Conservation (phyloP, 2,113 vertebrate species). For the Chinchilla lanigera region DNA sequence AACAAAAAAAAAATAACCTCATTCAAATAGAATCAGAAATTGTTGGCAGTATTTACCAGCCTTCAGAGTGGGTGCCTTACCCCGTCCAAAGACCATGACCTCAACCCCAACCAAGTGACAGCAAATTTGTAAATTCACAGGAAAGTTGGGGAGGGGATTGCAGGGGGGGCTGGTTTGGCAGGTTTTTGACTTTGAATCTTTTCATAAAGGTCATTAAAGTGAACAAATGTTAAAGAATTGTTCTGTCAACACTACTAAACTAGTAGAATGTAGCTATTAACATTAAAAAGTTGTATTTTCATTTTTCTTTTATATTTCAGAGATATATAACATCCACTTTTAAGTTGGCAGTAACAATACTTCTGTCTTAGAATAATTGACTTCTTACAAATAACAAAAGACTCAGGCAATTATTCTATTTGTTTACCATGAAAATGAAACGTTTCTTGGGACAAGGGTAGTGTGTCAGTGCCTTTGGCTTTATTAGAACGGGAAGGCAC, state of each 20-base stretch:
- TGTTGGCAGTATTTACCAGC: not conserved
- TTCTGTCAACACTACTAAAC: not conserved
- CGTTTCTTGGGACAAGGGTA: not conserved
- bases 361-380: not conserved
- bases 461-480: not conserved
- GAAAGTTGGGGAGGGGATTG: not conserved
- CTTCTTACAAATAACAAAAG: constrained; percentile 15
- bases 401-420: not conserved
- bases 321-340: not conserved
- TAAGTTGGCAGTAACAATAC: not conserved
- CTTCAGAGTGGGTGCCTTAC: not conserved
- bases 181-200: not conserved
- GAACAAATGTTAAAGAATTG: not conserved
- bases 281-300: not conserved
- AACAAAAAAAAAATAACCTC: constrained; percentile 34
- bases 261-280: not conserved
- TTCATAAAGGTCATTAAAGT: not conserved
- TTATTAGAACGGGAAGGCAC: not conserved
- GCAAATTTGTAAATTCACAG: not conserved
- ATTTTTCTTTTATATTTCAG: not conserved
- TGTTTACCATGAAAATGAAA: not conserved
- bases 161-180: not conserved
- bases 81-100: not conserved
- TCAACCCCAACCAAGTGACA: not conserved
- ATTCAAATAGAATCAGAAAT: constrained; percentile 23